phyloP scores from a whole-genome alignment of 2,888 invertebrate genomes.

The Aquatica leii region DNA sequence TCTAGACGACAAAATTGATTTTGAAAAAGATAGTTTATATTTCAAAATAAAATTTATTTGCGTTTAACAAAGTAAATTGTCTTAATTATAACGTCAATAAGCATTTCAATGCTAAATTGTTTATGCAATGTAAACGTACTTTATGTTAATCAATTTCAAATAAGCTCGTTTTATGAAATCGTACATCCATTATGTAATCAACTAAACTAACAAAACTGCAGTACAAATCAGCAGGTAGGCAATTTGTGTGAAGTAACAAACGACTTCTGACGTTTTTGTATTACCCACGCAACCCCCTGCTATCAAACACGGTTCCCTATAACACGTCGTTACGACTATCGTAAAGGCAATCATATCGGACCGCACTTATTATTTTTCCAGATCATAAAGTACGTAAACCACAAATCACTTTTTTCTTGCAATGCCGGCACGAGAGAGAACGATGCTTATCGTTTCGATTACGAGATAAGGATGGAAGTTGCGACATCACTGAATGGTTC shows the following conservation, averaged over 20 bases:
- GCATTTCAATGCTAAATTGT: too few relatives aligned
- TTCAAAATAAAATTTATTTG: too few relatives aligned
- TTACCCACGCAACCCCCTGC: constrained; percentile 29
- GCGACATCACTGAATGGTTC: constrained; percentile 44
- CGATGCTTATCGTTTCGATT: constrained; percentile 39
- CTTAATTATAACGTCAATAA: too few relatives aligned
- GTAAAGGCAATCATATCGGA: constrained; percentile 54
- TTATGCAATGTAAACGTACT: too few relatives aligned
- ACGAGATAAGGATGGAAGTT: constrained; percentile 42
- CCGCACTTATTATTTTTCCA: constrained; percentile 55
- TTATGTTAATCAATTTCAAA: too few relatives aligned
- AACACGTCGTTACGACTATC: constrained; percentile 50
- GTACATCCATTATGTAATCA: constrained; percentile 27
- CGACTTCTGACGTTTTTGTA: constrained; percentile 31
- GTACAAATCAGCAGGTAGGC: constrained; percentile 37
- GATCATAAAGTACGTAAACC: constrained; percentile 51
- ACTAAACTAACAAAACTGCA: constrained; percentile 29
- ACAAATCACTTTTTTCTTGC: constrained; percentile 50
- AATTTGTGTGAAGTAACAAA: constrained; percentile 36
- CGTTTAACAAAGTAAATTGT: too few relatives aligned
- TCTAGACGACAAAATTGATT: too few relatives aligned
- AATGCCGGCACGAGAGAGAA: constrained; percentile 40
- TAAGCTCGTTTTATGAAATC: constrained; percentile 29
- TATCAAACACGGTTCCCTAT: constrained; percentile 32
- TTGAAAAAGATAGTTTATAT: too few relatives aligned